Evolutionary conservation across 2,113 vertebrate species (phyloP).

Genomic region (Phalacrocorax brasilianus): DNA sequence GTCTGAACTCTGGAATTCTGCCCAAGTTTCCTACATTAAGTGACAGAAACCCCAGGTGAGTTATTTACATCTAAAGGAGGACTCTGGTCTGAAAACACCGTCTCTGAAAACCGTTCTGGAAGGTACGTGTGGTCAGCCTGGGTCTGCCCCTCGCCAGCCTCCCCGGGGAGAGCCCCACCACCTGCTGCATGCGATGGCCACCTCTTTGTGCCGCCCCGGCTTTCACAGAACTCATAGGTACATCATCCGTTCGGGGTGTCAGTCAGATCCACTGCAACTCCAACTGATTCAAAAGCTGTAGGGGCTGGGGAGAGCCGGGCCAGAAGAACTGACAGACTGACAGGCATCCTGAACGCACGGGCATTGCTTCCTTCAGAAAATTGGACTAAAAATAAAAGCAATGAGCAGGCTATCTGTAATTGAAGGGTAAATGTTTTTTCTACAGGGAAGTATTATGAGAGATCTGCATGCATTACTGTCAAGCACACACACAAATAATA

Average conservation of each 20-base stretch:
- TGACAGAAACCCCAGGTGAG: background rate
- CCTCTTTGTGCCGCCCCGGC: background rate
- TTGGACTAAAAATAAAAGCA: background rate
- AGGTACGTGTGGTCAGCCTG: fast-evolving
- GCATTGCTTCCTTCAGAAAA: background rate
- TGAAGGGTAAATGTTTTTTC: background rate
- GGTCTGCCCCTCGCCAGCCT: background rate
- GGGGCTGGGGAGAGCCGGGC: background rate
- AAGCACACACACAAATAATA: background rate
- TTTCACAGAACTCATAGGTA: background rate
- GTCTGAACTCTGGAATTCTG: background rate
- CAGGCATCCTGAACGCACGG: background rate
- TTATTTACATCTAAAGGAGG: background rate
- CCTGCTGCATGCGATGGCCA: background rate
- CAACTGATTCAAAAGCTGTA: background rate
- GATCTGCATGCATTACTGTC: background rate
- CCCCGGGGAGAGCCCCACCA: fast-evolving
- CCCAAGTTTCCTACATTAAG: background rate
- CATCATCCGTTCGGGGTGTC: background rate
- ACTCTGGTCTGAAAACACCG: background rate
- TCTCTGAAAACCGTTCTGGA: background rate
- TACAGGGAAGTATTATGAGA: background rate
- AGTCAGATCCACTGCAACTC: background rate
- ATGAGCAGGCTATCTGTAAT: background rate
- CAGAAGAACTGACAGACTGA: background rate